phyloP scores from a whole-genome alignment of 2,888 invertebrate genomes.

The Latheticus oryzae region DNA sequence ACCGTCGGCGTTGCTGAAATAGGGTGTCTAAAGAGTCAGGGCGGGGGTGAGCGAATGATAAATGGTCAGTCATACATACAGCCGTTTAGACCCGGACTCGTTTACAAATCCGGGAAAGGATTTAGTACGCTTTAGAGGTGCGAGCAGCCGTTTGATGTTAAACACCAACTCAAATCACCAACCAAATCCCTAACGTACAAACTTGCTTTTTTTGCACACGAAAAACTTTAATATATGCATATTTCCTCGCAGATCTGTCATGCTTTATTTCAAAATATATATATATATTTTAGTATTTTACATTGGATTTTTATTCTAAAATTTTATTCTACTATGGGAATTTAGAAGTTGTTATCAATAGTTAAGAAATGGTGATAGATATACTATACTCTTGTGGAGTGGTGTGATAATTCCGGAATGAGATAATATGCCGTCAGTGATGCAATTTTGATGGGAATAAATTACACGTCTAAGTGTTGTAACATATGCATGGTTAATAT shows the following conservation, averaged over 20 bases:
- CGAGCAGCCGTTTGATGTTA: conserved; percentile 59
- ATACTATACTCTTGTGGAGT: no score
- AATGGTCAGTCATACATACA: conserved; percentile 66
- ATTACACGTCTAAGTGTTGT: conserved; percentile 38
- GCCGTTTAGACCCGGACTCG: conserved; percentile 64
- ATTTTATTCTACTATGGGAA: no score
- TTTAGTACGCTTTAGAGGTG: conserved; percentile 63
- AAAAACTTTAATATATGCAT: conserved; percentile 52
- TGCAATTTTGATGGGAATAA: conserved; percentile 37
- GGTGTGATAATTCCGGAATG: conserved; percentile 21
- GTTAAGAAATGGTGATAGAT: no score
- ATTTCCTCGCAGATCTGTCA: conserved; percentile 49
- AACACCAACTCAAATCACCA: conserved; percentile 53
- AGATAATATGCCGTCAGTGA: conserved; percentile 32
- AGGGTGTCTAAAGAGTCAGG: conserved; percentile 40
- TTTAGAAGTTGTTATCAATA: no score
- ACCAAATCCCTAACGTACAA: conserved; percentile 55
- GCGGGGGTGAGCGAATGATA: conserved; percentile 63
- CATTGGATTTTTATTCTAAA: conserved; percentile 20
- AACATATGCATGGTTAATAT: conserved; percentile 41
- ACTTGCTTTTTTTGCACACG: conserved; percentile 48
- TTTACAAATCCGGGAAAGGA: conserved; percentile 66
- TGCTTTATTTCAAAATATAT: conserved; percentile 43
- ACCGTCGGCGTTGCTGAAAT: conserved; percentile 38
- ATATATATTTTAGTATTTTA: conserved; percentile 40